Percentiles rank a stretch among this genome's conserved stretches.
Conservation (phyloP, 2,888 invertebrate genomes). For the Diadromus collaris region DNA sequence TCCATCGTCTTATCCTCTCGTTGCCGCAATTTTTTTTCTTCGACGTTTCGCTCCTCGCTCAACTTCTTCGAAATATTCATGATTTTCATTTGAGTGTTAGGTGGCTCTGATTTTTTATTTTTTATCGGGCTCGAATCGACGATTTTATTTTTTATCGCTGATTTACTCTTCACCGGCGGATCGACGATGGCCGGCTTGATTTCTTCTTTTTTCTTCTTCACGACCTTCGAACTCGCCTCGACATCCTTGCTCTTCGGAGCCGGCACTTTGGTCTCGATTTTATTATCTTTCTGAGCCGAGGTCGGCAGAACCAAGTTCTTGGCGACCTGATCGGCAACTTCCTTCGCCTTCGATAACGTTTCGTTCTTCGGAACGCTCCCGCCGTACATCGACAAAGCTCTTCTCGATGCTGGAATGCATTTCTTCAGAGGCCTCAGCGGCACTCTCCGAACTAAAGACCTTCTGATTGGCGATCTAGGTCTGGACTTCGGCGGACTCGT, state of each 20-base stretch:
- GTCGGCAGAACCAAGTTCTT: slow-evolving; percentile 48
- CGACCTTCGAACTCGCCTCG: neutral
- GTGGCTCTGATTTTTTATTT: no score
- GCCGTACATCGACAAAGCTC: slow-evolving; percentile 55
- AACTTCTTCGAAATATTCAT: slow-evolving; percentile 54
- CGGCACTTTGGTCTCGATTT: slow-evolving; percentile 1
- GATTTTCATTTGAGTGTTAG: no score
- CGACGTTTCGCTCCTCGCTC: slow-evolving; percentile 15
- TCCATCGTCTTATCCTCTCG: neutral
- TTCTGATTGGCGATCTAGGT: slow-evolving; percentile 75
- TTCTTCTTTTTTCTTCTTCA: slow-evolving; percentile 16
- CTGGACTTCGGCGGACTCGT: slow-evolving; percentile 61
- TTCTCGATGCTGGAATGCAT: slow-evolving; percentile 60
- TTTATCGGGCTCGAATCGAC: slow-evolving; percentile 36
- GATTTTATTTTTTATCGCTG: slow-evolving; percentile 43
- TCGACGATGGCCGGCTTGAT: neutral
- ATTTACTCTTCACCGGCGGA: slow-evolving; percentile 38
- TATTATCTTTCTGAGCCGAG: neutral
- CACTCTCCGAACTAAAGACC: slow-evolving; percentile 68
- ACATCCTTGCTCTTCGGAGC: slow-evolving; percentile 15
- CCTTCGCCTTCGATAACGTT: slow-evolving; percentile 62
- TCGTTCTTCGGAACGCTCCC: slow-evolving; percentile 60
- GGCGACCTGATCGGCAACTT: slow-evolving; percentile 54
- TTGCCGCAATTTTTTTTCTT: slow-evolving; percentile 28
- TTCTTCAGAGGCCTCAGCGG: slow-evolving; percentile 71